These are phyloP conservation scores for Laspeyria flexula DNA, from an alignment of 2,888 invertebrate species.

Conservation along the genomic window DNA sequence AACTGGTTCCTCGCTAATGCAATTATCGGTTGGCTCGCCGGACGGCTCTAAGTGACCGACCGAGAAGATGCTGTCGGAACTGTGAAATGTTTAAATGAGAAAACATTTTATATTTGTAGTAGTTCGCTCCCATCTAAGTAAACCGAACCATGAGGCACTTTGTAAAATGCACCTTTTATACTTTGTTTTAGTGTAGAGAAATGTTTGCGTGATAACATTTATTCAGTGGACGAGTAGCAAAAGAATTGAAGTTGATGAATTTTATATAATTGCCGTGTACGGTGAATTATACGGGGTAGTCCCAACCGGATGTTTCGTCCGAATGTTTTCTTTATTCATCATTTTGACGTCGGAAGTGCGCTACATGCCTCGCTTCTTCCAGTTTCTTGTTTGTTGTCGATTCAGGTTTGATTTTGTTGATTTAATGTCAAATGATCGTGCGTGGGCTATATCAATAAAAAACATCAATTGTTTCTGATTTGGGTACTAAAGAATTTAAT, in stretches of 20 bases:
- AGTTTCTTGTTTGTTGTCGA: not conserved
- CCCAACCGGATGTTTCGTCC: slow-evolving; percentile 25
- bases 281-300: slow-evolving; percentile 24
- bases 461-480: slow-evolving; percentile 42
- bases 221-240: not conserved
- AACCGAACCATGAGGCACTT: slow-evolving; percentile 12
- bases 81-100: slow-evolving; percentile 36
- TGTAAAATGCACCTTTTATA: slow-evolving; percentile 1
- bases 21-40: slow-evolving; percentile 64
- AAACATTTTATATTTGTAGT: slow-evolving; percentile 32
- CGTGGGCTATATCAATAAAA: slow-evolving; percentile 27
- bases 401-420: slow-evolving; percentile 3
- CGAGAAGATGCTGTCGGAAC: slow-evolving; percentile 29
- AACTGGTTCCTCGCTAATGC: slow-evolving; percentile 71
- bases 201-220: slow-evolving; percentile 3
- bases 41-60: slow-evolving; percentile 58
- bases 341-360: slow-evolving; percentile 14
- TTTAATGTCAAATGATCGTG: slow-evolving; percentile 20
- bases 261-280: slow-evolving; percentile 10
- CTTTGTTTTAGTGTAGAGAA: slow-evolving; percentile 6
- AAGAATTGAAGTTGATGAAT: slow-evolving; percentile 4
- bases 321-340: slow-evolving; percentile 31
- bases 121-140: slow-evolving; percentile 17
- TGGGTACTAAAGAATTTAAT: slow-evolving; percentile 44
- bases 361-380: slow-evolving; percentile 6